Base-by-base conservation (phyloP, 2,113 vertebrate genomes). In the Embiotoca jacksoni region DNA sequence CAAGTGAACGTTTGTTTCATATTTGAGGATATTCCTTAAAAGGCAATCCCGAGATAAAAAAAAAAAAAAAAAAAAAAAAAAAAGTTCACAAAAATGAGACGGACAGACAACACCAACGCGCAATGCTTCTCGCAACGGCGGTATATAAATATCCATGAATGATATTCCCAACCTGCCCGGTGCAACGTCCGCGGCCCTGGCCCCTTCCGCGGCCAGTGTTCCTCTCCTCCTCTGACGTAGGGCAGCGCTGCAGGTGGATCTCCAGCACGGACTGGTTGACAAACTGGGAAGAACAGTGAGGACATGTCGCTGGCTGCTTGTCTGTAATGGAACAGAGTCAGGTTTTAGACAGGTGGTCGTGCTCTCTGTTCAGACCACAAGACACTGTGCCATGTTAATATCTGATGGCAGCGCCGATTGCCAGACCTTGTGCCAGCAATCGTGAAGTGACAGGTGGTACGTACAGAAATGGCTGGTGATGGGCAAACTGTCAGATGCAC, bases 181-280 rank as follows among this genome's bases (percentile, higher is more conserved):
- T 94, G 60, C 87, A 90, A 44, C 93, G 92, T 13, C 94, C 94
- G 2, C 94, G 86, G 10, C 94, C 94, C 61, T 94, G 93, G 30
- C 95, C 95, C 6, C 93, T 90, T 5, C 93, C 92, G 1, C 91
- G 91, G 9, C 92, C 92, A 0, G 72, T 53, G 14, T 85, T 92
- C 82, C 33, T 88, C 44, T 95, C 95, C 16, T 93, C 88, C 7
- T 94, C 93, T 3, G 94, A 87, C 0, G 92, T 91, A 0, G 95
- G 94, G 57, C 95, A 95, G 0, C 95, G 95, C 63, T 96, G 96
- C 32, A 94, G 89, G 89, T 98, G 97, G 64, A 96, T 94, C 0
- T 94, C 94, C 46, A 97, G 92, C 49, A 96, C 94, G 0, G 94
- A 79, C 0, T 95, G 91, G 1, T 95, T 95, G 16, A 95, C 91